A percentile compares a stretch with the other conserved stretches of the same genome.
Evolutionary conservation across 2,797 vertebrate species (phyloP).

Genomic region (Siniperca obscura): DNA sequence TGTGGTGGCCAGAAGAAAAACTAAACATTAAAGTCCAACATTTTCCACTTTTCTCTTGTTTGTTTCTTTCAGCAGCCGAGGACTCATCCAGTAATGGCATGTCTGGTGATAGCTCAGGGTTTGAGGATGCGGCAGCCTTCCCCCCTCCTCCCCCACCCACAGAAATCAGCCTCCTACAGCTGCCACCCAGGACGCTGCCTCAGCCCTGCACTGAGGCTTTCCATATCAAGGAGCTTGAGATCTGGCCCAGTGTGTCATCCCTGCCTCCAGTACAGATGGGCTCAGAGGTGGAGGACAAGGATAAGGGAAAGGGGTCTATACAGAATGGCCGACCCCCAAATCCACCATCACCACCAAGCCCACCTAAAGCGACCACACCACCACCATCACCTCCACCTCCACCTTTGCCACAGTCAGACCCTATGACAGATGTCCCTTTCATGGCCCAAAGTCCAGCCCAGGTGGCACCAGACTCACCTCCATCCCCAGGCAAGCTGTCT

Average conservation of each 20-base stretch:
- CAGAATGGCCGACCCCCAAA: constrained; percentile 80
- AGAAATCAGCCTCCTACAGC: constrained; percentile 90
- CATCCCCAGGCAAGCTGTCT: constrained; percentile 70
- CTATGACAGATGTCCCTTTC: constrained; percentile 10
- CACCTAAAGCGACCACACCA: constrained; percentile 49
- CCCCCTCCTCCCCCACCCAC: constrained; percentile 87
- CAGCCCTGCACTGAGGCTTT: constrained; percentile 77
- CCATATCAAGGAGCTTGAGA: constrained; percentile 85
- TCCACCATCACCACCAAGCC: constrained; percentile 73
- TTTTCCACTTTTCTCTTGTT: constrained; percentile 42
- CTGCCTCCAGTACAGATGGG: constrained; percentile 78
- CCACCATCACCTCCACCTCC: constrained; percentile 47
- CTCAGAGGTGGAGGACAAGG: constrained; percentile 64
- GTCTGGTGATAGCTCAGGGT: constrained; percentile 80
- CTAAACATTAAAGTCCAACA: constrained; percentile 50
- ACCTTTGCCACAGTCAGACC: constrained; percentile 46
- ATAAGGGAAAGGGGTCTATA: constrained; percentile 75
- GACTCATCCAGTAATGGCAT: constrained; percentile 86
- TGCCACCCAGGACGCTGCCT: constrained; percentile 85
- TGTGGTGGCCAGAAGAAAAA: constrained; percentile 39
- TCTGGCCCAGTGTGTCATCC: constrained; percentile 83
- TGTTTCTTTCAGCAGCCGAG: constrained; percentile 77
- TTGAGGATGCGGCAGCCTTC: constrained; percentile 86
- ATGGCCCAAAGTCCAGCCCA: constrained; percentile 30
- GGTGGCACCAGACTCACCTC: constrained; percentile 49